Evolutionary conservation across 2,888 invertebrate genomes (phyloP), one percentile per base, ranked within the genome.

Genomic region (Dolichomitus sp.): DNA sequence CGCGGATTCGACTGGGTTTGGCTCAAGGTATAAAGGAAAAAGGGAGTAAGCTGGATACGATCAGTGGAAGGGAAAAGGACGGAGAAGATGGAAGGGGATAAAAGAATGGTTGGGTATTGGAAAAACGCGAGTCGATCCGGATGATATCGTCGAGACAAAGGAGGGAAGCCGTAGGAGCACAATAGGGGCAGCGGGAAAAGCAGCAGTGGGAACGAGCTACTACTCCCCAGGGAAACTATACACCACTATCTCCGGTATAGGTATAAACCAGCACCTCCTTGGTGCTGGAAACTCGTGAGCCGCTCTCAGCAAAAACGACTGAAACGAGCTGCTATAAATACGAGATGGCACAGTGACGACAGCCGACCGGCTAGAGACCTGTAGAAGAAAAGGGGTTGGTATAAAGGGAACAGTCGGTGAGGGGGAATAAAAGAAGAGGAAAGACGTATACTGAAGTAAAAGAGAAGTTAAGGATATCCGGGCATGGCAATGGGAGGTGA

Each of bases 71-170:
- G 11, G 73, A 50, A 48, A 19, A 70, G 42, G n/a, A 65, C 9
- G 54, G 1, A 27, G 65, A 17, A 12, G 40, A 30, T 59, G 23
- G 37, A 30, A 59, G 74, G 17, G 50, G 30, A 54, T 69, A 70
- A 37, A 45, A 70, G 70, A 70, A 48, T 30, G 40, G 65, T 57
- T 48, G 78, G 27, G 72, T 80, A 77, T 84, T 77, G 85, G 82
- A 69, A 83, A 78, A 86, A 84, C 70, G 74, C 12, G 66, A 77
- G 79, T 77, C 82, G 79, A 84, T 85, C 81, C 80, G 81, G 82
- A 74, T 83, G 59, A 83, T 85, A 84, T 86, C 74, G 75, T 63
- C 79, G 65, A 77, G 77, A 85, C 69, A 81, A 77, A 66, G 72
- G 61, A 80, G 48, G 48, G 45, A 61, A 76, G 50, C 48, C 30